Base-by-base conservation (phyloP, 2,888 invertebrate genomes). In the Thera obeliscata region DNA sequence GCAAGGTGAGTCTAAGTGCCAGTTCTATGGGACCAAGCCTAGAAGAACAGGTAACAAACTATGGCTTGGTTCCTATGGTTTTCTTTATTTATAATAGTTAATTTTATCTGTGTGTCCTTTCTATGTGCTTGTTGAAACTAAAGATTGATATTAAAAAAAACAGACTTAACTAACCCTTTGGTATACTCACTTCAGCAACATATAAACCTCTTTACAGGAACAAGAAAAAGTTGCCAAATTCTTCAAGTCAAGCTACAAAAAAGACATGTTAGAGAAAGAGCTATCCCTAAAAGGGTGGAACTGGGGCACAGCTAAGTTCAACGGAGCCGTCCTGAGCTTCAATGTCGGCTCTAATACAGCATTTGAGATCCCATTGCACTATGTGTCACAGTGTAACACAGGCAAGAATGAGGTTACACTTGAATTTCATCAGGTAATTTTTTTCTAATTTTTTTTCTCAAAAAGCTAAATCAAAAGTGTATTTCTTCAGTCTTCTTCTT, bases 401-500 rank as follows among this genome's bases (percentile, higher is more conserved):
- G 98, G 98, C 50, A 99, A 99, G 86, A 99, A 99, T 94, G 99
- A 99, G 94, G 98, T 99, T 3, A 98, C 99, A 0, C 93, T 99
- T 66, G 99, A 99, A 86, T 99, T 99, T 85, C 99, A 99, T 94
- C 98, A 97, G 94, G 96, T 96, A 89, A 79, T 67, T 35, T 33
- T 33, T 48, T n/a, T n/a, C 3, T n/a, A 7, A 1, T n/a, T 12
- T 12, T n/a, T 7, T 41, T 5, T 54, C 36, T 35, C 1, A 7
- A 22, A 22, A 22, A 22, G 0, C 22, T 22, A 22, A 22, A 22
- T 22, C 22, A 22, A 22, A 22, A 22, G 22, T 22, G 22, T 22
- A 22, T 22, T 22, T 22, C n/a, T n/a, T n/a, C n/a, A n/a, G n/a
- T n/a, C n/a, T n/a, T n/a, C n/a, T n/a, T n/a, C n/a, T n/a, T n/a